Percentiles rank a stretch among this genome's conserved stretches.
phyloP scores from a whole-genome alignment of 2,797 vertebrate genomes.

The Silurus aristotelis region DNA sequence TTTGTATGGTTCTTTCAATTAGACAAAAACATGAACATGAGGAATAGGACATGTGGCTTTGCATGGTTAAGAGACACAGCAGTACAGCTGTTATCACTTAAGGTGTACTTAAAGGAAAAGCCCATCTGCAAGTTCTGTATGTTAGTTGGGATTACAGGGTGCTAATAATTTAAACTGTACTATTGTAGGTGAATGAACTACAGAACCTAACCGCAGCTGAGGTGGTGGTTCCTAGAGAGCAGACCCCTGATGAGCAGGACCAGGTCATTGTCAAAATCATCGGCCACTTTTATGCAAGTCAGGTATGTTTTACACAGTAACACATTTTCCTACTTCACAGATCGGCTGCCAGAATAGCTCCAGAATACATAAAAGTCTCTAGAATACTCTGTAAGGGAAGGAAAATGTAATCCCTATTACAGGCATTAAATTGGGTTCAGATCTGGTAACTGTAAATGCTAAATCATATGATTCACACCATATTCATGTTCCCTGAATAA shows the following conservation, averaged over 20 bases:
- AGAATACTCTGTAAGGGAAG: background rate
- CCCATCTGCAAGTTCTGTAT: background rate
- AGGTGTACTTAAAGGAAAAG: no score
- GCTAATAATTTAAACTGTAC: background rate
- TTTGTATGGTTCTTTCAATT: no score
- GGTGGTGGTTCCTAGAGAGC: conserved; percentile 92
- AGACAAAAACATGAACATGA: no score
- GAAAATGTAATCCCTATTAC: background rate
- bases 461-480: background rate
- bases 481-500: background rate
- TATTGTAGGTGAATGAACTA: conserved; percentile 86
- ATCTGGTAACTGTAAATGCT: background rate
- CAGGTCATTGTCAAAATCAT: conserved; percentile 97
- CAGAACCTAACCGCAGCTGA: conserved; percentile 94
- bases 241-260: conserved; percentile 92
- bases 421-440: background rate
- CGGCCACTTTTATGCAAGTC: conserved; percentile 96
- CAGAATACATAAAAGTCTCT: background rate
- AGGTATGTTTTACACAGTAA: conserved; percentile 70
- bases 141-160: background rate
- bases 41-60: no score
- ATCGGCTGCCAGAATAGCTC: background rate
- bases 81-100: no score
- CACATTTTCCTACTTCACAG: background rate
- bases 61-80: no score